Percentiles rank a stretch among this genome's conserved stretches.
These are phyloP conservation scores for Miltochrista miniata DNA, from an alignment of 2,888 invertebrate species.

Conservation along the genomic window DNA sequence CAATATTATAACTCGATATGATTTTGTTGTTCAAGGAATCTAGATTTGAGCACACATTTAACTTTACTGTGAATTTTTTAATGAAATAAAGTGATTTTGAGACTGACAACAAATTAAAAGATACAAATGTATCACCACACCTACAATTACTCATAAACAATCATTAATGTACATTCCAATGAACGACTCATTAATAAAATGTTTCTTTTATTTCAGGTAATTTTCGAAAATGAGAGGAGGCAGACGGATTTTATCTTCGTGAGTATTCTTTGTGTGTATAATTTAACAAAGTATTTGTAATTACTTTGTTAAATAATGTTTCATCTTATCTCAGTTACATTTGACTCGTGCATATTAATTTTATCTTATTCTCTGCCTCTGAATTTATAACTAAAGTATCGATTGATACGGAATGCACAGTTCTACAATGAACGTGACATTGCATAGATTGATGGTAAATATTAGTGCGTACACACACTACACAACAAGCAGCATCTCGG, in stretches of 20 bases:
- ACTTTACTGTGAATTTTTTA: too few species aligned
- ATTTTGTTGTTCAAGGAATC: too few species aligned
- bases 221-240: constrained; percentile 61
- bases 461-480: constrained; percentile 5
- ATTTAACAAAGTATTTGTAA: constrained; percentile 12
- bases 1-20: too few species aligned
- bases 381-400: too few species aligned
- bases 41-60: too few species aligned
- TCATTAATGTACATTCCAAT: neutral
- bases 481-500: constrained; percentile 26
- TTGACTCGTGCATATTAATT: too few species aligned
- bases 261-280: constrained; percentile 50
- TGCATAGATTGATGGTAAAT: constrained; percentile 19
- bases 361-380: constrained; percentile 22
- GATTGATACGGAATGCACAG: neutral
- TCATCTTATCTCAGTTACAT: too few species aligned
- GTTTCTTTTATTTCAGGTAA: constrained; percentile 71
- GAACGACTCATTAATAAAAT: neutral
- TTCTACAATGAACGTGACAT: constrained; percentile 8
- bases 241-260: constrained; percentile 63
- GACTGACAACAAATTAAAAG: too few species aligned
- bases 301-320: constrained; percentile 14
- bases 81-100: too few species aligned
- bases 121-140: too few species aligned
- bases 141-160: too few species aligned